Conservation (phyloP, 2,113 vertebrate genomes). For the Heliornis fulica region DNA sequence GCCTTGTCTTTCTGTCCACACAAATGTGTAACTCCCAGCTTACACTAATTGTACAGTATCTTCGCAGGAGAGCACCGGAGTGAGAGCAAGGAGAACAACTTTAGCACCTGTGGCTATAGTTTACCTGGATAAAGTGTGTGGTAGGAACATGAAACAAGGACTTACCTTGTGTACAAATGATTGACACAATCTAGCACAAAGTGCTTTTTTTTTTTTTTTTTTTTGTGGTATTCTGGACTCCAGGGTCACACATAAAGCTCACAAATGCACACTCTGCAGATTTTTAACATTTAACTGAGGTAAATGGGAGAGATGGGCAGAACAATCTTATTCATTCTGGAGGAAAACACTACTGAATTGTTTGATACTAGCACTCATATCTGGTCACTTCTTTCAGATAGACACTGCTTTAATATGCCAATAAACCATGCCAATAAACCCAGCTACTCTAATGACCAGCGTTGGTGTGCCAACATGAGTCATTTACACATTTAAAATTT, state of each 20-base stretch:
- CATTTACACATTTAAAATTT: neutral
- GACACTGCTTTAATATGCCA: neutral
- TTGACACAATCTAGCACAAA: neutral
- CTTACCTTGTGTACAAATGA: neutral
- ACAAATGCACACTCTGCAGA: neutral
- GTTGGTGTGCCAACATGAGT: neutral
- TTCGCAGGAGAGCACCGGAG: neutral
- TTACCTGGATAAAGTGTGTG: neutral
- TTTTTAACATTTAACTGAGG: neutral
- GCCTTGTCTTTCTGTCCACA: neutral
- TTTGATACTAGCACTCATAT: neutral
- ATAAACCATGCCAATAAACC: neutral
- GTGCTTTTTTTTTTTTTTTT: neutral
- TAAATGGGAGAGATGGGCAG: neutral
- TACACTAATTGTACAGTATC: neutral
- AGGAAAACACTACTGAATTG: neutral
- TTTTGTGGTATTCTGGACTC: neutral
- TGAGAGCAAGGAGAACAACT: neutral
- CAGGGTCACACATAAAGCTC: fast-evolving
- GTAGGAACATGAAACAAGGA: neutral
- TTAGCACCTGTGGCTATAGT: neutral
- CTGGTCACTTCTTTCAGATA: neutral
- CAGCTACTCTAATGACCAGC: neutral
- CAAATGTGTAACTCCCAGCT: neutral
- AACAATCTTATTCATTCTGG: neutral